phyloP scores from a whole-genome alignment of 2,888 invertebrate genomes.

The Arrhopalites spinosus region DNA sequence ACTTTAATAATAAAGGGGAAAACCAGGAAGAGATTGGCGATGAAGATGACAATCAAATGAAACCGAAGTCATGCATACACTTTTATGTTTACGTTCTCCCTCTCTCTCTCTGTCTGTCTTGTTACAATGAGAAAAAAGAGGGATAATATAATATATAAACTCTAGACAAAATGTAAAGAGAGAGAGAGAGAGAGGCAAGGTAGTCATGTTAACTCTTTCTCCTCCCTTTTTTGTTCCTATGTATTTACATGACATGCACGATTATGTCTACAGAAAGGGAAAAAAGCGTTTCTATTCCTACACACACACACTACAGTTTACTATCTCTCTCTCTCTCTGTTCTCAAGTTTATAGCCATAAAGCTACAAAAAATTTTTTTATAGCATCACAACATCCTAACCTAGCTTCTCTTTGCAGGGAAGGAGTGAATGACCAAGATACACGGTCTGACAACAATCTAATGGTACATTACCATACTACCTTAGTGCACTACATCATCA shows the following conservation, averaged over 20 bases:
- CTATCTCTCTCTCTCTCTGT: background rate
- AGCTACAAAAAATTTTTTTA: background rate
- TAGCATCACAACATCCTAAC: constrained; percentile 18
- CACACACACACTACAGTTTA: background rate
- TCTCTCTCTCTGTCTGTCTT: background rate
- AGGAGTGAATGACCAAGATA: constrained; percentile 21
- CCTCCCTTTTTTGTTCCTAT: background rate
- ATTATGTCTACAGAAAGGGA: background rate
- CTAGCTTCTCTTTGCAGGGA: constrained; percentile 6
- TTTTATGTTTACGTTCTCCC: background rate
- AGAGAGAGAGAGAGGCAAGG: background rate
- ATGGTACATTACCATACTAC: constrained; percentile 5
- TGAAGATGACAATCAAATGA: constrained; percentile 32
- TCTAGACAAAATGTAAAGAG: background rate
- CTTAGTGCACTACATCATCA: too few species aligned
- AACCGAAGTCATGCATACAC: constrained; percentile 18
- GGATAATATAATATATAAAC: background rate
- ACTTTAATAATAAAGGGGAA: constrained; percentile 38
- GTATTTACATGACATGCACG: constrained; percentile 8
- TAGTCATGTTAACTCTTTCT: background rate
- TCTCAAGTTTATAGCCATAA: constrained; percentile 11
- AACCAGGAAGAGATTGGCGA: constrained; percentile 44
- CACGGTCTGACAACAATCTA: background rate
- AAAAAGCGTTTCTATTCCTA: background rate
- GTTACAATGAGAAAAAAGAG: background rate